Conservation (phyloP, 1,140 invertebrate genomes). For the Brachionus angularis region DNA sequence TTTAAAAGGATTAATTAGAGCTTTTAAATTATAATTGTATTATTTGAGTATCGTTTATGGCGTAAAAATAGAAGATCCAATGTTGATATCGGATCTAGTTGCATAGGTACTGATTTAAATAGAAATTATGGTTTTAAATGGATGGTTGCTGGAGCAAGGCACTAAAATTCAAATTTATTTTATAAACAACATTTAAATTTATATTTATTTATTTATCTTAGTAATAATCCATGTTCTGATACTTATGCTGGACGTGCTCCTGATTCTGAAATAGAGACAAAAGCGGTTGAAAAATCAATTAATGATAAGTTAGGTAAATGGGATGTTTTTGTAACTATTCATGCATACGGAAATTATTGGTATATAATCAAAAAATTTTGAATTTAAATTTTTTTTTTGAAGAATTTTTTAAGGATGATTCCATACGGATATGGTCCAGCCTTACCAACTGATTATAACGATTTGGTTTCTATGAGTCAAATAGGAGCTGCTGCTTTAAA, state of each 20-base stretch:
- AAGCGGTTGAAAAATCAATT: conserved; percentile 17
- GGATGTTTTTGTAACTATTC: conserved; percentile 39
- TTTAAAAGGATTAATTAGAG: too few species aligned
- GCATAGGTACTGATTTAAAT: conserved; percentile 38
- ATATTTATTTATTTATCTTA: background rate
- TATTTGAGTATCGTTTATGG: conserved; percentile 44
- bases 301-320: background rate
- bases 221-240: conserved; percentile 27
- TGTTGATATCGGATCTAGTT: background rate
- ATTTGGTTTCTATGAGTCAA: background rate
- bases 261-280: conserved; percentile 37
- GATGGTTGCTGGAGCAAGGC: background rate
- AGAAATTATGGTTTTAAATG: conserved; percentile 31
- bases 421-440: background rate
- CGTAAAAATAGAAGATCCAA: conserved; percentile 44
- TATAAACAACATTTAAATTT: too few species aligned
- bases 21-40: background rate
- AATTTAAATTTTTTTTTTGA: too few species aligned
- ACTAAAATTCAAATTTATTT: too few species aligned
- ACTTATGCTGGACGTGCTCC: conserved; percentile 7
- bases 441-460: background rate
- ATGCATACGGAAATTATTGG: conserved; percentile 42
- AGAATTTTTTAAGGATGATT: background rate
- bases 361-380: too few species aligned
- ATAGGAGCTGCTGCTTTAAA: background rate